phyloP scores from a whole-genome alignment of 2,888 invertebrate genomes.

The Frankliniella fusca region DNA sequence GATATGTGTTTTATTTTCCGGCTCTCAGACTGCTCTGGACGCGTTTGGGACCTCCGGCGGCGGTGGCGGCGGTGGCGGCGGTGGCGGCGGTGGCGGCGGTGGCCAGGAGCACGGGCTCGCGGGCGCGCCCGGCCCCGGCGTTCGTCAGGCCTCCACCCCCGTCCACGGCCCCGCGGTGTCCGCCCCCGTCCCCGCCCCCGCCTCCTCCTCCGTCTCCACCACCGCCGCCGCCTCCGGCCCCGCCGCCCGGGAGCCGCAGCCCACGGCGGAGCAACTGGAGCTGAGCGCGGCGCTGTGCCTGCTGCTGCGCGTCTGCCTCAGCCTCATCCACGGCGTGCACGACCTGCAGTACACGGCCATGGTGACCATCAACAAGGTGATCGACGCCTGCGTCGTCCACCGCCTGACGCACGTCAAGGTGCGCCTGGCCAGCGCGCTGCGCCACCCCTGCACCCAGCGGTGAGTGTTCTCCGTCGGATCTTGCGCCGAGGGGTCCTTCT shows the following conservation, averaged over 20 bases:
- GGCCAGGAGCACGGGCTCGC: constrained; percentile 31
- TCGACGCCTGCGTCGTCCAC: constrained; percentile 52
- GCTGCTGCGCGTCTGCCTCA: constrained; percentile 53
- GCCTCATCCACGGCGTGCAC: constrained; percentile 55
- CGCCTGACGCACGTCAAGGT: constrained; percentile 44
- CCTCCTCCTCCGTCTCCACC: not conserved
- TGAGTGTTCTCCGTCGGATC: no score
- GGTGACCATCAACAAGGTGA: constrained; percentile 56
- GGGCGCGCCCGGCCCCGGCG: constrained; percentile 35
- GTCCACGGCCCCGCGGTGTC: not conserved
- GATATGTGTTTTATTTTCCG: constrained; percentile 31
- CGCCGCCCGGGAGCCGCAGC: constrained; percentile 33
- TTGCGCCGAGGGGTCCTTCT: no score
- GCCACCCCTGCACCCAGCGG: constrained; percentile 41
- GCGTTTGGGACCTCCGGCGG: constrained; percentile 43
- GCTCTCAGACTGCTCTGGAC: constrained; percentile 46
- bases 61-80: constrained; percentile 34
- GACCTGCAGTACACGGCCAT: constrained; percentile 59
- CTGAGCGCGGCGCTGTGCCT: constrained; percentile 51
- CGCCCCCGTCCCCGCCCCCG: not conserved
- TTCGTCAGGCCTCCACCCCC: no score
- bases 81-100: constrained; percentile 35
- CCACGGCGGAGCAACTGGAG: constrained; percentile 39
- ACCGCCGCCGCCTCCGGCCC: constrained; percentile 32
- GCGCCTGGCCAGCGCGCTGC: constrained; percentile 40